Evolutionary conservation across 1,140 invertebrate species (phyloP), one percentile per base, ranked within the genome.

Genomic region (Hestina assimilis): DNA sequence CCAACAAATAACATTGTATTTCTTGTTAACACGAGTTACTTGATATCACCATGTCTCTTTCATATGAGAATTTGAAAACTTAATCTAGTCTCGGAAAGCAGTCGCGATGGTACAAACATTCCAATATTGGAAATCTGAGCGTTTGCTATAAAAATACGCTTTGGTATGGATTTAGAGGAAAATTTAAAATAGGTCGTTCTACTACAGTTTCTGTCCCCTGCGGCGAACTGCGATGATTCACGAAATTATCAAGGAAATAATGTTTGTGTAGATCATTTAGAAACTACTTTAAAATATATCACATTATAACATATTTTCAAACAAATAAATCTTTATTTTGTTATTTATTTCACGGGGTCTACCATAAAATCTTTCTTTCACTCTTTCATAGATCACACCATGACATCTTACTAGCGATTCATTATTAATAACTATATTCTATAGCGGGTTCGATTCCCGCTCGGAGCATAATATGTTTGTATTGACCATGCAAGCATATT

Each of bases 121-220:
- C 54, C 61, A 38, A 69, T 72, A 83, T 83, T 80, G 66, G 69
- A 74, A 77, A 80, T 72, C 63, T 54, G 70, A 72, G 67, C 57
- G 60, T 71, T 66, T 65, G 59, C 55, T 69, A 42, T 57, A 68
- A 71, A 73, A 67, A 72, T 71, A 79, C 59, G 59, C 46, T 57
- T 63, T 52, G 59, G 54, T 63, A 51, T 62, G 59, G 48, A 45
- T 61, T 72, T 47, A 38, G 59, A 63, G 60, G 57, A 47, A 72
- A 72, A 75, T 77, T 73, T 76, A 69, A 82, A 79, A 76, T 78
- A 69, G 69, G 66, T 70, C 70, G 61, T 42, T 35, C 29, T 53
- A 5, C 28, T 48, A 48, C 45, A 33, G 26, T 48, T 56, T 58
- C 33, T 58, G 41, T 65, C 55, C 66, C 70, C 63, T 50, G 66